Evolutionary conservation across 2,797 vertebrate genomes (phyloP).

Genomic region (Hippopotamyrus pictus): DNA sequence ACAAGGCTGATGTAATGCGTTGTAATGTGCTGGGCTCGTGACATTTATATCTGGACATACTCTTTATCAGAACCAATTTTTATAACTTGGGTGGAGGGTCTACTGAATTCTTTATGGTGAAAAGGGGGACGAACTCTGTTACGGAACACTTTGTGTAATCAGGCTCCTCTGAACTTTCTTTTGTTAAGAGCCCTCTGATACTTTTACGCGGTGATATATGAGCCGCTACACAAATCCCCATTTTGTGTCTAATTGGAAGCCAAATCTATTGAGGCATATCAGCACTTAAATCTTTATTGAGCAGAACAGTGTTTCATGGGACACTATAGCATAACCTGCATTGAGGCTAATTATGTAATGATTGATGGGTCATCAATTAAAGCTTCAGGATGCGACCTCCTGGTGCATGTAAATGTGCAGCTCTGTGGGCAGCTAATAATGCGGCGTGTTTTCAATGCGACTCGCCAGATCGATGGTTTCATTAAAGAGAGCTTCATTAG

Average conservation of each 20-base stretch:
- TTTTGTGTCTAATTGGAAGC: not conserved
- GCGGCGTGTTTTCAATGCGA: not conserved
- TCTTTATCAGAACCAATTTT: not conserved
- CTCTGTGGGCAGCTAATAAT: not conserved
- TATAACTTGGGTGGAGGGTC: not conserved
- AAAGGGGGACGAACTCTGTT: not conserved
- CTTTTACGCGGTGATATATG: not conserved
- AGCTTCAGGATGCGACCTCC: not conserved
- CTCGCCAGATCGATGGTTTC: conserved; percentile 27
- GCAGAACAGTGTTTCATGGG: not conserved
- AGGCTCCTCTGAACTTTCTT: not conserved
- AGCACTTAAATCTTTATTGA: not conserved
- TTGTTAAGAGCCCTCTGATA: not conserved
- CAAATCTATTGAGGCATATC: not conserved
- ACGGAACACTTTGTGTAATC: not conserved
- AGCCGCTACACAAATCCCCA: not conserved
- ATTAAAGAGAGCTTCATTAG: conserved; percentile 38
- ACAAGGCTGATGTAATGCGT: conserved; percentile 10
- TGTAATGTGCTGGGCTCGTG: not conserved
- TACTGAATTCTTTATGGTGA: not conserved
- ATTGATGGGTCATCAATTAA: not conserved
- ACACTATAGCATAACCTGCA: not conserved
- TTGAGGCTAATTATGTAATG: not conserved
- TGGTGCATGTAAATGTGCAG: not conserved
- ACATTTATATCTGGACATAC: not conserved